A percentile compares a stretch with the other conserved stretches of the same genome.
These are phyloP conservation scores for Amphiprion ocellaris DNA, from an alignment of 2,113 vertebrate species.

Conservation along the genomic window DNA sequence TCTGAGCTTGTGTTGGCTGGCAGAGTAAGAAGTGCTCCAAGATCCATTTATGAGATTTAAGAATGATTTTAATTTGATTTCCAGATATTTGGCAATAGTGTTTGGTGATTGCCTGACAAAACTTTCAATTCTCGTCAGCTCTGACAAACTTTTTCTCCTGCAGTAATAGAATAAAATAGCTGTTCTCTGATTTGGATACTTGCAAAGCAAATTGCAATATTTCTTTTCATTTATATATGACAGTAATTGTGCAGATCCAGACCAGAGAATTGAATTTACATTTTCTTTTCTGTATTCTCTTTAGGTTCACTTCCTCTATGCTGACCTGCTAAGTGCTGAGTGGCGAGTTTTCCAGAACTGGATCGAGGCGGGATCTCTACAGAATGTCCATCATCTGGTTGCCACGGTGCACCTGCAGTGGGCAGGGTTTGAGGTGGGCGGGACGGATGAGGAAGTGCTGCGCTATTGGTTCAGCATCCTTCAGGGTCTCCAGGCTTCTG, in stretches of 20 bases:
- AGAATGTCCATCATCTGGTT: slow-evolving; percentile 80
- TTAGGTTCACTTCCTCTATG: slow-evolving; percentile 83
- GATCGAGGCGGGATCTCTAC: slow-evolving; percentile 76
- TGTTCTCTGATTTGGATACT: background rate
- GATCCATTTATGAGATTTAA: background rate
- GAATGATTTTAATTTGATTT: slow-evolving; percentile 4
- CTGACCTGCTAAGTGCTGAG: slow-evolving; percentile 84
- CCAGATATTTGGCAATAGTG: slow-evolving; percentile 1
- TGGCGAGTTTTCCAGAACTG: slow-evolving; percentile 85
- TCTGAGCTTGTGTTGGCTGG: slow-evolving; percentile 22
- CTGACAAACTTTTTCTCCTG: background rate
- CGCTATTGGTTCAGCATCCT: slow-evolving; percentile 86
- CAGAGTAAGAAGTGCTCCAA: background rate
- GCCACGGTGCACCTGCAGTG: slow-evolving; percentile 83
- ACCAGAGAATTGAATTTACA: background rate
- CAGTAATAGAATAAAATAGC: background rate
- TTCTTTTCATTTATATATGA: too few species aligned
- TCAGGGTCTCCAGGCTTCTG: slow-evolving; percentile 69
- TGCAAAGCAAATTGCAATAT: background rate
- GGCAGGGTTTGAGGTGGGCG: slow-evolving; percentile 85
- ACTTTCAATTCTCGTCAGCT: background rate
- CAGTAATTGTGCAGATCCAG: too few species aligned
- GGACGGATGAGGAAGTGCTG: slow-evolving; percentile 79
- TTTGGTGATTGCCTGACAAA: background rate
- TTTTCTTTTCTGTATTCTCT: slow-evolving; percentile 32